These are phyloP conservation scores for Ectropis crepuscularia DNA, from an alignment of 2,888 invertebrate genomes.

Conservation along the genomic window DNA sequence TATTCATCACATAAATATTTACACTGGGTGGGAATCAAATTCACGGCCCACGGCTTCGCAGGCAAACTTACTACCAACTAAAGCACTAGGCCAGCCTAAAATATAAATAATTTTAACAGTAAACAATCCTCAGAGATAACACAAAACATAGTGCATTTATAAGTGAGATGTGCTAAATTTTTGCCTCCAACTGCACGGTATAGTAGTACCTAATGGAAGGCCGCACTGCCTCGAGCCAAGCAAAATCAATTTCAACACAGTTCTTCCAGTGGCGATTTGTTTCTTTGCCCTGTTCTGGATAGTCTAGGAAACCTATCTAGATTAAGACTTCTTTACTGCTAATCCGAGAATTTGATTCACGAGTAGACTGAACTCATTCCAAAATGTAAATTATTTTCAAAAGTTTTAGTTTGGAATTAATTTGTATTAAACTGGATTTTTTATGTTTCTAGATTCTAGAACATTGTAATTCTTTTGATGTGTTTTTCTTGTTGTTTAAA, in stretches of 20 bases:
- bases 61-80: too few species aligned
- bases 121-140: too few species aligned
- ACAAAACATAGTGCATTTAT: too few species aligned
- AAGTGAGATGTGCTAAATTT: conserved; percentile 2
- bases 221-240: conserved; percentile 53
- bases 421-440: not conserved
- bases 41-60: too few species aligned
- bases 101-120: too few species aligned
- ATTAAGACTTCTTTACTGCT: conserved; percentile 28
- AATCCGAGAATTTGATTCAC: conserved; percentile 41
- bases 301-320: conserved; percentile 29
- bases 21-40: too few species aligned
- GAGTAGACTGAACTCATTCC: conserved; percentile 21
- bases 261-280: conserved; percentile 46
- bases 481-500: too few species aligned
- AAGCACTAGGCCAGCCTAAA: too few species aligned
- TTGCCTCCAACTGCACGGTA: not conserved
- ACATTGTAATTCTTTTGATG: too few species aligned
- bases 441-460: not conserved
- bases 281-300: conserved; percentile 20
- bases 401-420: not conserved
- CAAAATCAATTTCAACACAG: conserved; percentile 70
- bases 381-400: conserved; percentile 3
- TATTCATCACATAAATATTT: too few species aligned
- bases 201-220: conserved; percentile 51